Conservation (phyloP, 2,113 vertebrate species). For the Heliornis fulica region DNA sequence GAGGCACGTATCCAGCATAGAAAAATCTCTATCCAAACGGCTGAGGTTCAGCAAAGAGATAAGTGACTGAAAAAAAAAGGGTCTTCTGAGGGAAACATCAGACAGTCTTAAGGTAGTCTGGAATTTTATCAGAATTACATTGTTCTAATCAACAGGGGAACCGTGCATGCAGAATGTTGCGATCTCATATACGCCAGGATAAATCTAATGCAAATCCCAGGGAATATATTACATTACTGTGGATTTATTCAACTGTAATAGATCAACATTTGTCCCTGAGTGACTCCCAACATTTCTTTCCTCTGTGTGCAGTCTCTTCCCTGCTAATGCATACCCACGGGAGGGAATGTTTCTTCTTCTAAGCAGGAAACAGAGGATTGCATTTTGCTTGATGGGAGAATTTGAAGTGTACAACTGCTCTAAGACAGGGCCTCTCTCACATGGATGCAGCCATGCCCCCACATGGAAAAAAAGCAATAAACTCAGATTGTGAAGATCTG, state of each 20-base stretch:
- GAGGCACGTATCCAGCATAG: slow-evolving; percentile 7
- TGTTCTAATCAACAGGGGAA: neutral
- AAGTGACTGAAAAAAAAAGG: neutral
- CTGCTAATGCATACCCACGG: neutral
- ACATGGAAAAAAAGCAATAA: neutral
- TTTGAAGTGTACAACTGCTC: neutral
- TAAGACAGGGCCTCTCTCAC: neutral
- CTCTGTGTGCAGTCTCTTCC: neutral
- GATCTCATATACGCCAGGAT: neutral
- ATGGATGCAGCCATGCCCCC: neutral
- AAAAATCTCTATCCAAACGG: slow-evolving; percentile 2
- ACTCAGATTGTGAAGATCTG: neutral
- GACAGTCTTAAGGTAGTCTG: neutral
- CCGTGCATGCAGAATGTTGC: fast-evolving
- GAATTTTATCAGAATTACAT: neutral
- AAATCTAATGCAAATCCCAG: neutral
- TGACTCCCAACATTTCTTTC: slow-evolving; percentile 19
- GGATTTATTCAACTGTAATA: slow-evolving; percentile 38
- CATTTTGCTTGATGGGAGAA: neutral
- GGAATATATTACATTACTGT: neutral
- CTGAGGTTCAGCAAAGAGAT: slow-evolving; percentile 15
- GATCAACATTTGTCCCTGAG: slow-evolving; percentile 7
- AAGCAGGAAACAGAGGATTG: neutral
- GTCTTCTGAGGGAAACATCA: neutral
- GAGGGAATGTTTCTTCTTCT: neutral